phyloP scores from a whole-genome alignment of 2,113 vertebrate genomes.

The Delphinus delphis region DNA sequence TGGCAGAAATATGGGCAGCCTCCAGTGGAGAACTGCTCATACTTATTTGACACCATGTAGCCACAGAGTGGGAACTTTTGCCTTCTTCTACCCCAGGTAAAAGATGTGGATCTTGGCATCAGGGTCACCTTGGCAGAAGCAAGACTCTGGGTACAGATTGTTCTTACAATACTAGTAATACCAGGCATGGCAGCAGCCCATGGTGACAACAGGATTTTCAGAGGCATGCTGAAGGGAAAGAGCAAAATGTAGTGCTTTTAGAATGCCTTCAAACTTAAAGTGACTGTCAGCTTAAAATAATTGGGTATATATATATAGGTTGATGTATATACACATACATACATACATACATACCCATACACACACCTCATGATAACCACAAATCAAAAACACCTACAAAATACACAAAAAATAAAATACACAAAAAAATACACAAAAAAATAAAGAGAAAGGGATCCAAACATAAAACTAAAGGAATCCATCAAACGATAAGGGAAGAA shows the following conservation, averaged over 20 bases:
- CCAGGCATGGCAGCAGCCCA: slow-evolving; percentile 47
- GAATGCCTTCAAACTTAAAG: too few species aligned
- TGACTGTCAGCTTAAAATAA: too few species aligned
- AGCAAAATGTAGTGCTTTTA: too few species aligned
- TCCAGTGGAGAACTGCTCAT: slow-evolving; percentile 93
- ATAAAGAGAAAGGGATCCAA: background rate
- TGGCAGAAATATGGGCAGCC: slow-evolving; percentile 91
- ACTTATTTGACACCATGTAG: slow-evolving; percentile 95
- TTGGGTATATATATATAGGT: too few species aligned
- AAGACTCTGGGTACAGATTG: slow-evolving; percentile 94
- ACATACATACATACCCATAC: too few species aligned
- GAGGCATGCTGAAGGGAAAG: rapidly evolving
- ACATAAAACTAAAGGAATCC: background rate
- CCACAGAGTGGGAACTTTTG: slow-evolving; percentile 92
- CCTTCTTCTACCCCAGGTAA: slow-evolving; percentile 94
- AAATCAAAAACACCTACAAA: background rate
- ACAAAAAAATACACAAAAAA: background rate
- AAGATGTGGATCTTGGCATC: slow-evolving; percentile 97
- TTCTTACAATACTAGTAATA: slow-evolving; percentile 94
- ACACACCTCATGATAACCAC: background rate
- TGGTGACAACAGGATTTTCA: rapidly evolving
- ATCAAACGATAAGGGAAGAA: background rate
- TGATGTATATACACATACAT: too few species aligned
- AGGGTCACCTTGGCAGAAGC: slow-evolving; percentile 93
- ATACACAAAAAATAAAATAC: background rate